A percentile compares a stretch with the other conserved stretches of the same genome.
phyloP scores from a whole-genome alignment of 2,797 vertebrate species.

The Petrocephalus sullivani region DNA sequence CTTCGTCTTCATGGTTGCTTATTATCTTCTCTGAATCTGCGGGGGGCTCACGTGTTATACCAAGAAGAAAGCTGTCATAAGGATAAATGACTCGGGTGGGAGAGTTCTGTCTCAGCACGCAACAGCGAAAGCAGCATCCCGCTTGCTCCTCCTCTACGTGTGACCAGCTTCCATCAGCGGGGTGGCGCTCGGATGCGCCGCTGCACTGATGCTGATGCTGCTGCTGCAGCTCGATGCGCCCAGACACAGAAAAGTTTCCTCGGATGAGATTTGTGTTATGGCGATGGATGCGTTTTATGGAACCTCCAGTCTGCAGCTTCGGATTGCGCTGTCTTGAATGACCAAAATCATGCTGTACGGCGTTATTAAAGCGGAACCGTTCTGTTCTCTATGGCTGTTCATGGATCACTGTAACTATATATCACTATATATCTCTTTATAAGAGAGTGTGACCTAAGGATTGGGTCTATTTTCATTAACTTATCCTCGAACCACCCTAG shows the following conservation, averaged over 20 bases:
- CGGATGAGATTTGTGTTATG: background rate
- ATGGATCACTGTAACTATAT: background rate
- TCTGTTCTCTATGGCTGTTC: background rate
- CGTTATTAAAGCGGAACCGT: background rate
- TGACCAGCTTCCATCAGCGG: background rate
- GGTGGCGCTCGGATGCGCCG: background rate
- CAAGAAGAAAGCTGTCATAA: background rate
- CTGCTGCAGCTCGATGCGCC: background rate
- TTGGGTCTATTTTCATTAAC: background rate
- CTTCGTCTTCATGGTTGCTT: background rate
- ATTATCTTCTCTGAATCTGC: background rate
- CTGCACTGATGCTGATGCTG: background rate
- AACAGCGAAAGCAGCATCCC: background rate
- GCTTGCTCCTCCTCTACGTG: background rate
- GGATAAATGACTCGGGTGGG: background rate
- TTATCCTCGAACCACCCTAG: background rate
- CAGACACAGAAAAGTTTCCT: constrained; percentile 5
- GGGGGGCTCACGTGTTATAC: background rate
- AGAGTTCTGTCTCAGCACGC: background rate
- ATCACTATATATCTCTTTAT: background rate
- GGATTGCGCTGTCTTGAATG: background rate
- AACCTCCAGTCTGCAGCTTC: background rate
- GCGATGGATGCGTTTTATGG: background rate
- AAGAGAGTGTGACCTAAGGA: background rate
- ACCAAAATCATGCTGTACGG: background rate